A percentile compares a stretch with the other conserved stretches of the same genome.
Conservation (phyloP, 2,797 vertebrate species). For the Ctenopoma multispine region DNA sequence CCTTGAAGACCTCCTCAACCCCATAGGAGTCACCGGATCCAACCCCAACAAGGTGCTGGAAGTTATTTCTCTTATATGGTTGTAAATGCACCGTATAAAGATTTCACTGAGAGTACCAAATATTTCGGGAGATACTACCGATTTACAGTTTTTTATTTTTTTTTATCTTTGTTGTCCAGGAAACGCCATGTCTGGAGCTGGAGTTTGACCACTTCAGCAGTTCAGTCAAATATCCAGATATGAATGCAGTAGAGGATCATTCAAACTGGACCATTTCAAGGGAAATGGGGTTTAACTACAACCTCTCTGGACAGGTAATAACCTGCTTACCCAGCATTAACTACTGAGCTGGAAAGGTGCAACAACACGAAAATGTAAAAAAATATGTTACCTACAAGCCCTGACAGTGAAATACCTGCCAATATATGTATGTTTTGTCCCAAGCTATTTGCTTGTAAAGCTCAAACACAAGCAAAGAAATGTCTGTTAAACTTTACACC, state of each 20-base stretch:
- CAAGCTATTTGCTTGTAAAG: too few relatives aligned
- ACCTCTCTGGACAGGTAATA: slow-evolving; percentile 91
- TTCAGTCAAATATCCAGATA: slow-evolving; percentile 95
- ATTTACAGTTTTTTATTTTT: neutral
- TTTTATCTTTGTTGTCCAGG: slow-evolving; percentile 72
- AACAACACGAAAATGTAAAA: neutral
- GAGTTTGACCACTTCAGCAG: slow-evolving; percentile 98
- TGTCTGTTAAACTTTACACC: too few relatives aligned
- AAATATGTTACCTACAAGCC: too few relatives aligned
- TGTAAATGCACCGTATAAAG: neutral
- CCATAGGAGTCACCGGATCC: slow-evolving; percentile 96
- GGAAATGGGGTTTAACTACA: slow-evolving; percentile 95
- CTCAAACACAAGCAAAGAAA: too few relatives aligned
- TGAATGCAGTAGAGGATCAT: slow-evolving; percentile 94
- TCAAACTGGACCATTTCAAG: slow-evolving; percentile 95
- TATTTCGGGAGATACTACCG: neutral
- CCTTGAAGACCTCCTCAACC: slow-evolving; percentile 95
- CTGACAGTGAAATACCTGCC: too few relatives aligned
- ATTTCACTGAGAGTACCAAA: neutral
- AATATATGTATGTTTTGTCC: too few relatives aligned
- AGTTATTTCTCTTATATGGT: neutral
- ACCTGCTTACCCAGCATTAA: neutral
- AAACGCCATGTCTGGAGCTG: slow-evolving; percentile 97
- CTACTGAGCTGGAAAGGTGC: neutral
- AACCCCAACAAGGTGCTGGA: slow-evolving; percentile 94